A percentile compares a stretch with the other conserved stretches of the same genome.
Evolutionary conservation across 23 tunicate genomes (phyloP).

Genomic region (Corella eumyota): DNA sequence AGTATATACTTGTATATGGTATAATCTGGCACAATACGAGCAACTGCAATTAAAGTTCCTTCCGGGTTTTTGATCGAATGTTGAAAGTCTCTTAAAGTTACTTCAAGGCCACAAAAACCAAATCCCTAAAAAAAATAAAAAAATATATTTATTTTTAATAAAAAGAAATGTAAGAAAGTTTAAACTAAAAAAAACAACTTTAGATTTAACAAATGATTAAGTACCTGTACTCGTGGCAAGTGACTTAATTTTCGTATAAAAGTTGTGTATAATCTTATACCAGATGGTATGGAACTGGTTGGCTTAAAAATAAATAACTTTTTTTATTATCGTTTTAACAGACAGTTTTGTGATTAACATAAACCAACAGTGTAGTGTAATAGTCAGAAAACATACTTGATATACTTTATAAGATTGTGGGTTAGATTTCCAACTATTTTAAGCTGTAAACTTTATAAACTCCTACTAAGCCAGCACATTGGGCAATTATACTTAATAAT

Average conservation of each 20-base stretch:
- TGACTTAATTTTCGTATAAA: conserved; percentile 38
- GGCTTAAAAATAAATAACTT: conserved; percentile 46
- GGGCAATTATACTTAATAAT: no score
- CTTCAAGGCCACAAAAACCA: conserved; percentile 89
- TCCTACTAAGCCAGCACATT: no score
- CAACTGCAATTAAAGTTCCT: conserved; percentile 64
- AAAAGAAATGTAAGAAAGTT: background rate
- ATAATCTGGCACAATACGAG: conserved; percentile 84
- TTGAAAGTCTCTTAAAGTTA: conserved; percentile 69
- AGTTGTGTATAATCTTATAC: conserved; percentile 59
- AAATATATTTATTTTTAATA: background rate
- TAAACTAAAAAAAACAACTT: background rate
- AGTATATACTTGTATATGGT: conserved; percentile 45
- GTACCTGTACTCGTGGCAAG: conserved; percentile 49
- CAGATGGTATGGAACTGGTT: conserved; percentile 66
- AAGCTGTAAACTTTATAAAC: no score
- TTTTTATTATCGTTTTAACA: no score
- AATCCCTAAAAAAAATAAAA: conserved; percentile 18
- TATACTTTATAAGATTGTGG: no score
- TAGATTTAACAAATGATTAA: background rate
- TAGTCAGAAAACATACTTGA: no score
- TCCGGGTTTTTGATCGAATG: conserved; percentile 26
- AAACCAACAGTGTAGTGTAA: no score
- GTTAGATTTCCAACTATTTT: no score
- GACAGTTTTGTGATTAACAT: no score